Evolutionary conservation across 1,140 invertebrate species (phyloP), one percentile per base, ranked within the genome.

Genomic region (Nephila pilipes): DNA sequence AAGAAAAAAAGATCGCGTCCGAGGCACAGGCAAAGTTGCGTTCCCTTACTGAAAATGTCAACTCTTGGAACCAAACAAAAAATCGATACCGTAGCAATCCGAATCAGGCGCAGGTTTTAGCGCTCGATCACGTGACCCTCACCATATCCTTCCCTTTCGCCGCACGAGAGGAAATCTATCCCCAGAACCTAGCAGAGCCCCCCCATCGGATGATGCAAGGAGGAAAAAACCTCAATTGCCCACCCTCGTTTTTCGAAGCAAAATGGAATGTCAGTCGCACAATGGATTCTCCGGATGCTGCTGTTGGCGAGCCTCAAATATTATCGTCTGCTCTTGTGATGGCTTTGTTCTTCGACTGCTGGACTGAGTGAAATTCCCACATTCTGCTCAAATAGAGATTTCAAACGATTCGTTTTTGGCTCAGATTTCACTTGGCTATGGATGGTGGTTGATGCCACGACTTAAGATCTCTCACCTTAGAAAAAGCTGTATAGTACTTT

Each of bases 11-110:
- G 2, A 4, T 46, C 25, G n/a, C 81, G n/a, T n/a, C 81, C 14
- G 22, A 25, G n/a, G 29, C 46, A 10, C 4, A 46, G 46, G 46
- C 46, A 46, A 46, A n/a, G n/a, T n/a, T n/a, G n/a, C 25, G 58
- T 25, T 57, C 85, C 60, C 22, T 57, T 29, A 88, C 29, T 16
- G 58, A 88, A 88, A 88, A 88, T 88, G 85, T 88, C 85, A 88
- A 88, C 85, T 88, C 63, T 38, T 25, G 36, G 83, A 36, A n/a
- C 85, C 58, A 88, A 88, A 88, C 85, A 88, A 88, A 88, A 88
- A 88, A 88, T 88, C 85, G 32, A 88, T 88, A 46, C 36, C 20
- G 29, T 57, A 36, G 60, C 69, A 69, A 88, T 60, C 54, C 83
- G 83, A 69, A 88, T 32, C 29, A n/a, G 63, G 85, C 85, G 85